Conservation (phyloP, 2,113 vertebrate genomes). For the Myrmecobius fasciatus region DNA sequence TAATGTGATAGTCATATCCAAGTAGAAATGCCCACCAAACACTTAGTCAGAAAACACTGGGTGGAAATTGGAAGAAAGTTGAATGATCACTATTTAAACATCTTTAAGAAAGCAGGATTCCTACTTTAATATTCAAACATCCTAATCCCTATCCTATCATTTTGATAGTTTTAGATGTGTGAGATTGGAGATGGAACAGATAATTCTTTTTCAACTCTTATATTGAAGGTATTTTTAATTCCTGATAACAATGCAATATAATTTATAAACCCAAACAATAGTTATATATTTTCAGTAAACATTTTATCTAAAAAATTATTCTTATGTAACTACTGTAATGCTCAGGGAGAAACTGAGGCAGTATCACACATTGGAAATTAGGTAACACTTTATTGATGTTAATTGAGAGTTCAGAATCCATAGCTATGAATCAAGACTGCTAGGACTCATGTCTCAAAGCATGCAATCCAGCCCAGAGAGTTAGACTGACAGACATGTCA, state of each 20-base stretch:
- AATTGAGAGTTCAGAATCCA: no score
- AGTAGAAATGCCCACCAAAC: not conserved
- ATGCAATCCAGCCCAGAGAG: no score
- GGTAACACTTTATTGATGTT: no score
- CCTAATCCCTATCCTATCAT: not conserved
- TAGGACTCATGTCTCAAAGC: no score
- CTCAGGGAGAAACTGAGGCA: no score
- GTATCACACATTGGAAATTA: no score
- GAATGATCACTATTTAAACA: not conserved
- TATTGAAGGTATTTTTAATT: not conserved
- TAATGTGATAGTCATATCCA: not conserved
- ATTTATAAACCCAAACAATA: not conserved
- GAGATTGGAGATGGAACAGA: not conserved
- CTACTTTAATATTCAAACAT: not conserved
- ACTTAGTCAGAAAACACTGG: not conserved
- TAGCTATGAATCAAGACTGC: no score
- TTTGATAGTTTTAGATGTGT: not conserved
- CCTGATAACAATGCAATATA: not conserved
- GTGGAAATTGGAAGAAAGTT: not conserved
- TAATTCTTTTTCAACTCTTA: not conserved
- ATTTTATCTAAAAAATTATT: not conserved
- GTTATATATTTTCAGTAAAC: not conserved
- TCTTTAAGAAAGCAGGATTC: not conserved
- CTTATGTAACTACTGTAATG: not conserved
- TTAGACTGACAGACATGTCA: no score